These are phyloP conservation scores for Cyclina sinensis DNA, from an alignment of 1,140 invertebrate genomes.

Conservation along the genomic window DNA sequence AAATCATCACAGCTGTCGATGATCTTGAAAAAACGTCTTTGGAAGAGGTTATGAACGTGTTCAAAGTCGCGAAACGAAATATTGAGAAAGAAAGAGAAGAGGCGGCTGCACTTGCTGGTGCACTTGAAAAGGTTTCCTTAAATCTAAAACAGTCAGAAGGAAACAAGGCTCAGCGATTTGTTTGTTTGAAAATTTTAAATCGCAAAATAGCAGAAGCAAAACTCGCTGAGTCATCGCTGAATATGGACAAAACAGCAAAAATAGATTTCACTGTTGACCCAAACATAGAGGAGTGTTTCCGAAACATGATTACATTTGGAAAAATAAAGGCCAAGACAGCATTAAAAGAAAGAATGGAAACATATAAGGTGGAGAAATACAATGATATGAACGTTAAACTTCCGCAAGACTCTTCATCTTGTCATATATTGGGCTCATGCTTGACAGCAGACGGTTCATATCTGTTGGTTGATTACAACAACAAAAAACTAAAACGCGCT, in stretches of 20 bases:
- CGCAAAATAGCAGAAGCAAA: background rate
- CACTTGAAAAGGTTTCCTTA: background rate
- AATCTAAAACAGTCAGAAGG: background rate
- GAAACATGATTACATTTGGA: background rate
- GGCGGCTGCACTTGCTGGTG: background rate
- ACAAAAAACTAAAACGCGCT: slow-evolving; percentile 17
- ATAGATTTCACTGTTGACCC: background rate
- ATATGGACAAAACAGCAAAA: background rate
- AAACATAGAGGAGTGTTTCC: background rate
- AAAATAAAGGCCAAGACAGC: background rate
- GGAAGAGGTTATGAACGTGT: background rate
- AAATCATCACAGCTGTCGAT: background rate
- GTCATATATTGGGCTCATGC: background rate
- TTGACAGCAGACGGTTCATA: background rate
- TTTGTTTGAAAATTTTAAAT: background rate
- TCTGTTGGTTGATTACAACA: background rate
- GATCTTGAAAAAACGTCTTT: background rate
- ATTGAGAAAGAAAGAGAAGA: background rate
- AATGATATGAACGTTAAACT: slow-evolving; percentile 40
- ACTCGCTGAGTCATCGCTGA: background rate
- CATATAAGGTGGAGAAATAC: background rate
- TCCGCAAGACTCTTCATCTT: background rate
- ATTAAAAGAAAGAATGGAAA: background rate
- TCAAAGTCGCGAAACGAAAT: background rate
- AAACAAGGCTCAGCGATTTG: slow-evolving; percentile 5